Conservation (phyloP, 30 jellyfish, hydroid and myxozoan species). For the Calvadosia cruxmelitensis region DNA sequence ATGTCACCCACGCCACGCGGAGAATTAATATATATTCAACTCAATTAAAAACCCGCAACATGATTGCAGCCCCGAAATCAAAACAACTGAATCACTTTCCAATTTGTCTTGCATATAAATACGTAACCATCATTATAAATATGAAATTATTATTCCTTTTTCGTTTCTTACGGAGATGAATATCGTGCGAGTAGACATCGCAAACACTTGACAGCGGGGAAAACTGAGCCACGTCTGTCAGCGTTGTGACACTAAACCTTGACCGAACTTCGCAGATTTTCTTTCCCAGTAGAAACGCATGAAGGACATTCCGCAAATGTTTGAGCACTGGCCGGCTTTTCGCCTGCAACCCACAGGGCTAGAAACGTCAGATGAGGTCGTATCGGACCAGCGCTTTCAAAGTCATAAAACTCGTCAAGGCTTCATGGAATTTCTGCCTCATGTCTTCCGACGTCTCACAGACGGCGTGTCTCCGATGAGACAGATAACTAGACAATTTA, state of each 20-base stretch:
- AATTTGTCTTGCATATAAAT: too few species aligned
- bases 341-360: constrained; percentile 2
- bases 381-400: constrained; percentile 68
- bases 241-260: not conserved
- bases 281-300: not conserved
- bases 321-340: not conserved
- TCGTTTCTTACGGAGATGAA: too few species aligned
- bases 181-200: not conserved
- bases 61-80: too few species aligned
- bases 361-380: constrained; percentile 69
- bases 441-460: constrained; percentile 76
- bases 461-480: constrained; percentile 75
- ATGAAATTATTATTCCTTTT: too few species aligned
- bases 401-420: constrained; percentile 62
- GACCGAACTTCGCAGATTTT: not conserved
- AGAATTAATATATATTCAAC: too few species aligned
- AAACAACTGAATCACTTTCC: too few species aligned
- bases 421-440: constrained; percentile 57
- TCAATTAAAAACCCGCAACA: too few species aligned
- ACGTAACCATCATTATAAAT: too few species aligned
- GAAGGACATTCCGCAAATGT: not conserved
- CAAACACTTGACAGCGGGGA: not conserved
- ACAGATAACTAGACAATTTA: constrained; percentile 23
- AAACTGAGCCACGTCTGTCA: not conserved
- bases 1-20: too few species aligned